Percentiles rank a stretch among this genome's conserved stretches.
Conservation (phyloP, 1,140 invertebrate genomes). For the Zeugodacus cucurbitae region DNA sequence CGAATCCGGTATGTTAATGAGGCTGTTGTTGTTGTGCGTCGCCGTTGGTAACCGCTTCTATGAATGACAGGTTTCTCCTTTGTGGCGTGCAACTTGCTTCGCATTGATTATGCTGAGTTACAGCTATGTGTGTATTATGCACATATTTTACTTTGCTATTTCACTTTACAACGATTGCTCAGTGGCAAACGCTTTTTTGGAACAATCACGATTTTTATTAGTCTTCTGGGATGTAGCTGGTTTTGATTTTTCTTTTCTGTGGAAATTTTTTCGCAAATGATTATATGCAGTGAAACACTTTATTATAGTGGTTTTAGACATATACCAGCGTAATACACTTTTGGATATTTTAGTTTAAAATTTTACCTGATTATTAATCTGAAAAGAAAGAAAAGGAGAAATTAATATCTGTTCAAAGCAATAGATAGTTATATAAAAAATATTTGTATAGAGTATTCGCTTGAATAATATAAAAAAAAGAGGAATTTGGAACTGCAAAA, state of each 20-base stretch:
- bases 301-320: neutral
- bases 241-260: neutral
- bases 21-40: neutral
- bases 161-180: neutral
- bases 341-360: too few species aligned
- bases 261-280: neutral
- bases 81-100: neutral
- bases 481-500: too few species aligned
- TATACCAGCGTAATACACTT: too few species aligned
- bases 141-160: neutral
- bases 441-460: too few species aligned
- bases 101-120: neutral
- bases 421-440: too few species aligned
- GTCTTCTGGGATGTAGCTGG: neutral
- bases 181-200: neutral
- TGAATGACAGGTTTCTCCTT: constrained; percentile 7
- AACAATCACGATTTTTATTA: neutral
- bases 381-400: too few species aligned
- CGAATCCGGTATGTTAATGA: constrained; percentile 21
- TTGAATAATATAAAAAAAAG: too few species aligned
- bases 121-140: neutral
- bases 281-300: neutral
- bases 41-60: too few species aligned
- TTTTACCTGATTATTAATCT: too few species aligned
- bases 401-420: too few species aligned